These are phyloP conservation scores for Aurelia sp. DNA, from an alignment of 30 jellyfish, hydroid and myxozoan species.

Conservation along the genomic window DNA sequence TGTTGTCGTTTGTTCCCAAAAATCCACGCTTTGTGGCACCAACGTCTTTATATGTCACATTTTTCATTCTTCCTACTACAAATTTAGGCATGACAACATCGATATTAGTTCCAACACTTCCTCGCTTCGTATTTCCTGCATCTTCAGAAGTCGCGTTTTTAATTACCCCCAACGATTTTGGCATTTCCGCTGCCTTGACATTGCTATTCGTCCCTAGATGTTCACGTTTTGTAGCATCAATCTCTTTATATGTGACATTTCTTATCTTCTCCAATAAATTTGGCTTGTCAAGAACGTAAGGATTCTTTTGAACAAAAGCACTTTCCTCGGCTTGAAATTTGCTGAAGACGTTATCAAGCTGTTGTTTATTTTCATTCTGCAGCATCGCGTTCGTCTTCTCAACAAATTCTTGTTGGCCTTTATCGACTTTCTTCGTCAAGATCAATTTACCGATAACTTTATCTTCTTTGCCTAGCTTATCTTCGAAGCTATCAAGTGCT, in stretches of 20 bases:
- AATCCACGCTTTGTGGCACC: constrained; percentile 27
- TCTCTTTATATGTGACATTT: constrained; percentile 20
- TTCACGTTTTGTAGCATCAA: constrained; percentile 35
- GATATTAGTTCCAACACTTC: constrained; percentile 14
- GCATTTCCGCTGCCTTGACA: too few relatives aligned
- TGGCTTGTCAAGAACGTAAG: constrained; percentile 65
- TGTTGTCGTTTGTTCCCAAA: constrained; percentile 38
- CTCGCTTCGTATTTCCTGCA: constrained; percentile 5
- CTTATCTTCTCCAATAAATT: constrained; percentile 30
- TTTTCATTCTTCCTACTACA: constrained; percentile 7
- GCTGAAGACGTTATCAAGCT: constrained; percentile 36
- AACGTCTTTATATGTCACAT: not conserved
- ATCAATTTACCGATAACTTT: constrained; percentile 49
- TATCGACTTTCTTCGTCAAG: constrained; percentile 27
- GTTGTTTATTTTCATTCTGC: constrained; percentile 37
- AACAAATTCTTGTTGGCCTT: constrained; percentile 20
- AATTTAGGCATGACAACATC: constrained; percentile 46
- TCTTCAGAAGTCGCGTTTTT: not conserved
- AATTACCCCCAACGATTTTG: too few relatives aligned
- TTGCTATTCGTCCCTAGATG: constrained; percentile 3
- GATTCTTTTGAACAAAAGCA: constrained; percentile 69
- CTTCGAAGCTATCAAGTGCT: constrained; percentile 48
- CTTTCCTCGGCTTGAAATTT: constrained; percentile 49
- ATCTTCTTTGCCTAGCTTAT: constrained; percentile 52
- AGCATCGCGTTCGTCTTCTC: constrained; percentile 52